A percentile compares a stretch with the other conserved stretches of the same genome.
phyloP scores from a whole-genome alignment of 1,140 invertebrate genomes.

The Aradophagus sp. region DNA sequence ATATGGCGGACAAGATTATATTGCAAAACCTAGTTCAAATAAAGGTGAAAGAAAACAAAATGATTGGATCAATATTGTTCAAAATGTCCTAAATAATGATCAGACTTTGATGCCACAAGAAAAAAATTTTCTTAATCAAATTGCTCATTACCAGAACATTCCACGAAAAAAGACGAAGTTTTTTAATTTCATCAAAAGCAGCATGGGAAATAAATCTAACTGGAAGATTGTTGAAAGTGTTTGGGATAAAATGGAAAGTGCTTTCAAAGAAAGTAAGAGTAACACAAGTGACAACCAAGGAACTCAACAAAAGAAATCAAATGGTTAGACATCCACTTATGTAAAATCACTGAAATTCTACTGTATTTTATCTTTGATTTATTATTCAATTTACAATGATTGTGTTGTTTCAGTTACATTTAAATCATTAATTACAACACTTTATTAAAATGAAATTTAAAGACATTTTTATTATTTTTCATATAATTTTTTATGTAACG shows the following conservation, averaged over 20 bases:
- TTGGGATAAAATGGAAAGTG: slow-evolving; percentile 82
- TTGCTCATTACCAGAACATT: slow-evolving; percentile 88
- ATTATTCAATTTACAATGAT: too few species aligned
- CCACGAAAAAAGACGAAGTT: slow-evolving; percentile 95
- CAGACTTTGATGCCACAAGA: slow-evolving; percentile 76
- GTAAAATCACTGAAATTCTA: neutral
- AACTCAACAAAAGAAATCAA: slow-evolving; percentile 34
- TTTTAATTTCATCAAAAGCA: slow-evolving; percentile 83
- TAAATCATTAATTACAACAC: too few species aligned
- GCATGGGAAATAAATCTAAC: slow-evolving; percentile 75
- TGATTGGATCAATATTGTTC: slow-evolving; percentile 89
- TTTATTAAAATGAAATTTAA: too few species aligned
- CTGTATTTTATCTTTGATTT: too few species aligned
- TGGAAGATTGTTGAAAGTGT: slow-evolving; percentile 78
- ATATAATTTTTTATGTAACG: too few species aligned
- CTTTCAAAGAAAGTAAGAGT: slow-evolving; percentile 77
- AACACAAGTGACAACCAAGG: neutral
- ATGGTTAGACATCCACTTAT: neutral
- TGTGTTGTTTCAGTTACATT: too few species aligned
- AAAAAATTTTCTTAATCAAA: slow-evolving; percentile 80
- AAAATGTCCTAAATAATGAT: slow-evolving; percentile 81
- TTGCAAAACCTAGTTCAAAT: slow-evolving; percentile 82
- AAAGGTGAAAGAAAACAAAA: slow-evolving; percentile 94
- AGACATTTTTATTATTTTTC: slow-evolving; percentile 2
- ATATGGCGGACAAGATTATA: slow-evolving; percentile 89